Percentiles rank a stretch among this genome's conserved stretches.
These are phyloP conservation scores for Parasteatoda tepidariorum DNA, from an alignment of 1,140 invertebrate species.

Conservation along the genomic window DNA sequence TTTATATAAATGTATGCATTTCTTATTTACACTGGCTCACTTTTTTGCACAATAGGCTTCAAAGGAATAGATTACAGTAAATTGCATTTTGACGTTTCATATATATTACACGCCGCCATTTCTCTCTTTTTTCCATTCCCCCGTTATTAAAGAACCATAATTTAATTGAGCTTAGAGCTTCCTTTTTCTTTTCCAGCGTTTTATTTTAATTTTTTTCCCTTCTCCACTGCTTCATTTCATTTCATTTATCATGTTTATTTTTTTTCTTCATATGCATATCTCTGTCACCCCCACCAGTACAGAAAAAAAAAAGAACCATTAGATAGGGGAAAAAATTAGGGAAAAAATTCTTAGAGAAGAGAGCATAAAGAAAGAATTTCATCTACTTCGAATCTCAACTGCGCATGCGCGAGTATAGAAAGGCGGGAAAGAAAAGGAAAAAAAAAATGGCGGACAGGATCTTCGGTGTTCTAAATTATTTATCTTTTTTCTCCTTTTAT, in stretches of 20 bases:
- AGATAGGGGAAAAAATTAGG: not conserved
- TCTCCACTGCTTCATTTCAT: not conserved
- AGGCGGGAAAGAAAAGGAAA: too few species aligned
- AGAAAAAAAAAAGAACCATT: not conserved
- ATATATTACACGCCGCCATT: not conserved
- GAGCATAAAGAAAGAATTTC: not conserved
- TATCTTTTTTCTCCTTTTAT: not conserved
- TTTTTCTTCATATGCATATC: not conserved
- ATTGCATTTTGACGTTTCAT: not conserved
- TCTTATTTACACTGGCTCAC: not conserved
- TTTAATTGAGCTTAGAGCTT: not conserved
- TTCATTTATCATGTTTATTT: too few species aligned
- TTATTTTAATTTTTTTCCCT: not conserved
- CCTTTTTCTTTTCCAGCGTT: not conserved
- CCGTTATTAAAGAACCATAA: not conserved
- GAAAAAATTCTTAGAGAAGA: not conserved
- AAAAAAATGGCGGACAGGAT: not conserved
- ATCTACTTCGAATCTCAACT: not conserved
- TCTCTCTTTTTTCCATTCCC: not conserved
- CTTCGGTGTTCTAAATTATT: not conserved
- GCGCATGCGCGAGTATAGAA: not conserved
- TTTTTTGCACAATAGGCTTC: not conserved
- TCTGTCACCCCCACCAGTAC: not conserved
- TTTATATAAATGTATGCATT: not conserved
- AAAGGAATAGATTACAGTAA: not conserved